Evolutionary conservation across 2,113 vertebrate genomes (phyloP).

Genomic region (Terrapene triunguis): DNA sequence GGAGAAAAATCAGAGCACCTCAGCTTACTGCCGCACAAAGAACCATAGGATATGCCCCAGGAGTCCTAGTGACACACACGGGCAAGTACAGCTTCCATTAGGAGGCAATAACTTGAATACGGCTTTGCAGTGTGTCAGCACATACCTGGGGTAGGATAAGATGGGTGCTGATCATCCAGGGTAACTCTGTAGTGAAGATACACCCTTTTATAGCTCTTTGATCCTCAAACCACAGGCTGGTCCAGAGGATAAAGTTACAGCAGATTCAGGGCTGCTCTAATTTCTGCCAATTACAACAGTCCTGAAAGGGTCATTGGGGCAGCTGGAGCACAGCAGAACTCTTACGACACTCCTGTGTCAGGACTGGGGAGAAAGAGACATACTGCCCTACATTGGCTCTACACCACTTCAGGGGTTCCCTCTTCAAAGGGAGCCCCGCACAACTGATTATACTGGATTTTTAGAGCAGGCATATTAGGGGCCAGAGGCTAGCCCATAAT

Average conservation of each 20-base stretch:
- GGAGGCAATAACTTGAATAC: neutral
- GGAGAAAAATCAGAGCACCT: neutral
- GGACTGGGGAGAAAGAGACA: neutral
- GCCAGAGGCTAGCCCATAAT: neutral
- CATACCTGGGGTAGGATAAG: fast-evolving
- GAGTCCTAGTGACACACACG: neutral
- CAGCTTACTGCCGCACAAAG: neutral
- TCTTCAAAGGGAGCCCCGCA: neutral
- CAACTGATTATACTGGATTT: neutral
- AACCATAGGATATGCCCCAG: neutral
- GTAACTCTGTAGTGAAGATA: neutral
- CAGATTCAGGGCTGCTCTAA: neutral
- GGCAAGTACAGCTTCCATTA: neutral
- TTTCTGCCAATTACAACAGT: neutral
- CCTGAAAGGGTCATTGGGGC: fast-evolving
- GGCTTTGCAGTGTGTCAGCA: neutral
- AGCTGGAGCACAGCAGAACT: neutral
- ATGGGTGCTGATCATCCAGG: neutral
- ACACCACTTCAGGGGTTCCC: neutral
- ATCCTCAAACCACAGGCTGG: neutral
- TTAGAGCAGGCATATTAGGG: neutral
- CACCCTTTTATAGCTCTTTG: neutral
- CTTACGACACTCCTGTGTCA: neutral
- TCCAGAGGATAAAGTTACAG: neutral
- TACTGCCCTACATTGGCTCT: neutral